These are phyloP conservation scores for pig (Sus scrofa) DNA, from an alignment of 2,113 vertebrate species.

Conservation along the genomic window T2T-Sscrofa CM000817.6:164096501-164097000, in stretches of 20 bases:
- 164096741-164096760: background rate
- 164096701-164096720: background rate
- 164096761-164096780: background rate
- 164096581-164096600: background rate
- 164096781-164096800: background rate
- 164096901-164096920: background rate
- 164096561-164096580: background rate
- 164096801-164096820: background rate
- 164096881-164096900: background rate
- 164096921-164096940: background rate
- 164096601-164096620: slow-evolving; percentile 12
- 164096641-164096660: background rate
- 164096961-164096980: background rate
- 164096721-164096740: background rate
- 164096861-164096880: background rate
- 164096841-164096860: background rate
- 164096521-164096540: background rate
- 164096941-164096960: background rate
- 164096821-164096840: background rate
- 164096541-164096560: background rate
- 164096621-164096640: background rate
- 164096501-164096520: background rate
- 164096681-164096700: background rate
- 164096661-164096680: background rate
- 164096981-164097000: background rate